Evolutionary conservation across 2,113 vertebrate species (phyloP).

Genomic region (Hippocampus guttulatus): DNA sequence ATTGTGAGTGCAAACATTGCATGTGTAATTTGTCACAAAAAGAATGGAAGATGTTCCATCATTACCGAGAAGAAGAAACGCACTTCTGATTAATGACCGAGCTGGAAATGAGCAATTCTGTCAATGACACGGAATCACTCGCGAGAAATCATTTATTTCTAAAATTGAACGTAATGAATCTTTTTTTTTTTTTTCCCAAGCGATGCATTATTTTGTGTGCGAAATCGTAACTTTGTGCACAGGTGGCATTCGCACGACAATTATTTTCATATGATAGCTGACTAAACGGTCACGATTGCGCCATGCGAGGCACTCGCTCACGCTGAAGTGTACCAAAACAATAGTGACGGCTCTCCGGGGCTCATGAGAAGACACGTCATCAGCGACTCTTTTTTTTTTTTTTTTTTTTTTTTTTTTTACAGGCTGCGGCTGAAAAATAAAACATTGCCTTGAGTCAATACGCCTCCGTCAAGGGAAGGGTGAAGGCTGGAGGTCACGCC

Average conservation of each 20-base stretch:
- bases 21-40: conserved; percentile 50
- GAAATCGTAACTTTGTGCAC: conserved; percentile 45
- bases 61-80: conserved; percentile 16
- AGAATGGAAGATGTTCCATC: conserved; percentile 28
- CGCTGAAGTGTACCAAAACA: conserved; percentile 46
- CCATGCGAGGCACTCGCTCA: conserved; percentile 38
- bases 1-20: conserved; percentile 53
- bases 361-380: conserved; percentile 57
- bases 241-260: conserved; percentile 52
- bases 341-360: conserved; percentile 40
- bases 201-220: conserved; percentile 12
- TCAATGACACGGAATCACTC: conserved; percentile 24
- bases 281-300: conserved; percentile 49
- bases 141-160: conserved; percentile 27
- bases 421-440: conserved; percentile 42
- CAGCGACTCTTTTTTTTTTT: conserved; percentile 43
- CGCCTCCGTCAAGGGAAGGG: conserved; percentile 34
- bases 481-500: conserved; percentile 65
- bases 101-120: conserved; percentile 6
- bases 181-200: too few relatives aligned
- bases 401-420: conserved; percentile 27
- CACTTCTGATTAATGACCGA: conserved; percentile 20
- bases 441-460: conserved; percentile 56
- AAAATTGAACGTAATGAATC: conserved; percentile 13
- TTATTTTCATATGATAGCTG: conserved; percentile 61